A percentile compares a stretch with the other conserved stretches of the same genome.
These are phyloP conservation scores for Callospermophilus lateralis DNA, from an alignment of 2,113 vertebrate species.

Conservation along the genomic window DNA sequence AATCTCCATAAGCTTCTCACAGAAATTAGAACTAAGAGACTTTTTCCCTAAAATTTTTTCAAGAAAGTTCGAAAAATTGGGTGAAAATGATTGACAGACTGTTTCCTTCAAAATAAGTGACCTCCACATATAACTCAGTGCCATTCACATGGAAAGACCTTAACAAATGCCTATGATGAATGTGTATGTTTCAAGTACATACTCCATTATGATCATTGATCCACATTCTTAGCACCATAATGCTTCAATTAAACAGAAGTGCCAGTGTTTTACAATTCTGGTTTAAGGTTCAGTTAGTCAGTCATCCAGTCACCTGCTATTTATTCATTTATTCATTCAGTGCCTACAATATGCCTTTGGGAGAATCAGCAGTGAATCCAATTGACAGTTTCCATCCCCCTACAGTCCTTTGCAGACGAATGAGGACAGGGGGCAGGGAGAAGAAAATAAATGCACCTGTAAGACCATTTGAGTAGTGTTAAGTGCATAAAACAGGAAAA, in stretches of 20 bases:
- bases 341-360: not conserved
- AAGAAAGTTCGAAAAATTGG: slow-evolving; percentile 39
- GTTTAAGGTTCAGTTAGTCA: not conserved
- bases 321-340: slow-evolving; percentile 17
- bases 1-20: not conserved
- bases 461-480: not conserved
- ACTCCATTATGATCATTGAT: not conserved
- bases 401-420: not conserved
- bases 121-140: not conserved
- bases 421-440: not conserved
- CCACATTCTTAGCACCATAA: not conserved
- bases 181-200: not conserved
- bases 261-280: slow-evolving; percentile 31
- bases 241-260: slow-evolving; percentile 39
- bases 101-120: too few relatives aligned
- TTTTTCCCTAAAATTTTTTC: slow-evolving; percentile 1
- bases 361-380: slow-evolving; percentile 11
- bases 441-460: not conserved
- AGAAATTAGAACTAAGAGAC: not conserved
- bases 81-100: slow-evolving; percentile 45
- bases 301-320: not conserved
- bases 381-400: not conserved
- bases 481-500: not conserved
- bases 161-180: not conserved
- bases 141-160: not conserved